A percentile compares a stretch with the other conserved stretches of the same genome.
These are phyloP conservation scores for Limenitis camilla DNA, from an alignment of 2,888 invertebrate genomes.

Conservation along the genomic window DNA sequence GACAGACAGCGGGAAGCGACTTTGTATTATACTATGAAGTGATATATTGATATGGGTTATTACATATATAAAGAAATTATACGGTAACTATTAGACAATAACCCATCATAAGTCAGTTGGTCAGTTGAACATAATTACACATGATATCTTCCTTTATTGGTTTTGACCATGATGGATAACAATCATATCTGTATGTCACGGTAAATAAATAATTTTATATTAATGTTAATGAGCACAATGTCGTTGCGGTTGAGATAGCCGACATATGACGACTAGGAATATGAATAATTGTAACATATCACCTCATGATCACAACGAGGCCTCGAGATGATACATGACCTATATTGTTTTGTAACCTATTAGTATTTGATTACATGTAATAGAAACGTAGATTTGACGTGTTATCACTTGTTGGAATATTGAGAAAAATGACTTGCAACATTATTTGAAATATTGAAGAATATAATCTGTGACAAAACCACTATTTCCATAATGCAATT, in stretches of 20 bases:
- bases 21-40: no score
- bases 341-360: not conserved
- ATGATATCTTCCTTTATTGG: not conserved
- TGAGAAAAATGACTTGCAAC: no score
- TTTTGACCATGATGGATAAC: not conserved
- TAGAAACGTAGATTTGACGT: no score
- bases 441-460: no score
- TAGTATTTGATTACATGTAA: no score
- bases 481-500: no score
- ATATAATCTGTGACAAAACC: no score
- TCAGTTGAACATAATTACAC: not conserved
- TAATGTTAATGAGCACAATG: conserved; percentile 34
- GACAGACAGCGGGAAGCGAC: no score
- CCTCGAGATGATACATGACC: not conserved
- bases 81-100: not conserved
- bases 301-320: not conserved
- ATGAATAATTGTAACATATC: conserved; percentile 9
- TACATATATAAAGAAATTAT: not conserved
- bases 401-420: no score
- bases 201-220: conserved; percentile 31
- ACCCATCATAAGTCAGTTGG: not conserved
- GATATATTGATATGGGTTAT: no score
- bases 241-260: conserved; percentile 21
- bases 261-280: conserved; percentile 10
- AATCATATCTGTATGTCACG: conserved; percentile 31